Evolutionary conservation across 1,140 invertebrate genomes (phyloP), one percentile per base, ranked within the genome.

Genomic region (Brachionus calyciflorus): DNA sequence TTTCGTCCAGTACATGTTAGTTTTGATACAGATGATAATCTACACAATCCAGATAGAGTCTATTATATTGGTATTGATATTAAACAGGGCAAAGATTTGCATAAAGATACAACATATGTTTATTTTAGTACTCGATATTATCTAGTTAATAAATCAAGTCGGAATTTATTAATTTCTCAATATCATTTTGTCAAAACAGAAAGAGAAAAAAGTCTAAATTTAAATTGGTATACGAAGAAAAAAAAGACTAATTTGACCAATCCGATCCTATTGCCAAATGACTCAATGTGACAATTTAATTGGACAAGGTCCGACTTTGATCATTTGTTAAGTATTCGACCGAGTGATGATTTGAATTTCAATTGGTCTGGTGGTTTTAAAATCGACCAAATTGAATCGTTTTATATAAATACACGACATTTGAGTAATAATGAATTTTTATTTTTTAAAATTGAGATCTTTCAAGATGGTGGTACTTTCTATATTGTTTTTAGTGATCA

Each of bases 351-450:
- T 44, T 5, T 37, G 3, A 26, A 24, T 76, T 91, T 89, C 81
- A 87, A 89, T 81, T 98, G 95, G 95, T 96, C 93, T n/a, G 93
- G 93, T 40, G 94, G 94, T 5, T 94, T 98, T 82, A 87, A 88
- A 44, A 90, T 98, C 65, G 93, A 95, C 80, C 88, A 88, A 55
- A 90, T 91, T 60, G 89, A 92, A 80, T 94, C 93, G 0, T 88
- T 96, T 81, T 94, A 97, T 79, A 88, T 98, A 21, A 96, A 94
- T 79, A 89, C 96, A 80, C 88, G 90, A 90, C 91, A 81, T 70
- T 69, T 41, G n/a, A n/a, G n/a, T 21, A 51, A 9, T 33, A 55
- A 51, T 19, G 33, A 91, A 86, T 88, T 90, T 81, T 92, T 98
- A 81, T 77, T 17, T 48, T 82, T 98, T 48, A 89, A 94, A 26